These are phyloP conservation scores for Steinernema hermaphroditum DNA, from an alignment of 2,888 invertebrate genomes.

Conservation along the genomic window DNA sequence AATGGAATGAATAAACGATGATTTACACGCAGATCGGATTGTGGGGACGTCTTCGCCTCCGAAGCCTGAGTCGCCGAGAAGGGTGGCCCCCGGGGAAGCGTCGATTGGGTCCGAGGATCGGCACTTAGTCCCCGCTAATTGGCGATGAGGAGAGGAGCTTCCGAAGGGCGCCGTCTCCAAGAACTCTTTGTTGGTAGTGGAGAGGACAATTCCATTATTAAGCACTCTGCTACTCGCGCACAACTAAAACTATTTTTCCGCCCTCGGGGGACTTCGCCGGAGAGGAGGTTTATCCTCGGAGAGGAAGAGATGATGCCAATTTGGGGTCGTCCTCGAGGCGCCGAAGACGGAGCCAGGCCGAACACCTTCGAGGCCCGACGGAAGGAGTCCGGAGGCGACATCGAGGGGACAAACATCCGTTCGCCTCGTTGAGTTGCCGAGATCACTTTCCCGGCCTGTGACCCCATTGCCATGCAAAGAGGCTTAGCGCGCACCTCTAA, in stretches of 20 bases:
- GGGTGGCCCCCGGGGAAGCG: background rate
- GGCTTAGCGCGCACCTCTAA: background rate
- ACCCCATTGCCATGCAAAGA: constrained; percentile 6
- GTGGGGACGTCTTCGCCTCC: background rate
- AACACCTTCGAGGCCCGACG: background rate
- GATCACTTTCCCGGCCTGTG: background rate
- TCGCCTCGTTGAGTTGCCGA: constrained; percentile 6
- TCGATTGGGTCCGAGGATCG: background rate
- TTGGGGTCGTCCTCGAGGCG: constrained; percentile 2
- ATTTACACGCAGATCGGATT: background rate
- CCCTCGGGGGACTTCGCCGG: background rate
- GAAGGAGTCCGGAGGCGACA: background rate
- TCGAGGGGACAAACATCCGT: constrained; percentile 22
- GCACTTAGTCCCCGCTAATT: constrained; percentile 24
- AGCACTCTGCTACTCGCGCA: constrained; percentile 24
- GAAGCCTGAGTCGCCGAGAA: background rate
- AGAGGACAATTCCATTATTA: constrained; percentile 27
- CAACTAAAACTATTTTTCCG: constrained; percentile 29
- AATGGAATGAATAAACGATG: background rate
- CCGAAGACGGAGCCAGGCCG: background rate
- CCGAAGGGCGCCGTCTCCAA: background rate
- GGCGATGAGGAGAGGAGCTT: background rate
- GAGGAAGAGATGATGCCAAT: constrained; percentile 16
- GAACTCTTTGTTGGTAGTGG: background rate
- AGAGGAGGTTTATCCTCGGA: constrained; percentile 24